Conservation (phyloP, 2,113 vertebrate genomes). For the Actinemys pallida region DNA sequence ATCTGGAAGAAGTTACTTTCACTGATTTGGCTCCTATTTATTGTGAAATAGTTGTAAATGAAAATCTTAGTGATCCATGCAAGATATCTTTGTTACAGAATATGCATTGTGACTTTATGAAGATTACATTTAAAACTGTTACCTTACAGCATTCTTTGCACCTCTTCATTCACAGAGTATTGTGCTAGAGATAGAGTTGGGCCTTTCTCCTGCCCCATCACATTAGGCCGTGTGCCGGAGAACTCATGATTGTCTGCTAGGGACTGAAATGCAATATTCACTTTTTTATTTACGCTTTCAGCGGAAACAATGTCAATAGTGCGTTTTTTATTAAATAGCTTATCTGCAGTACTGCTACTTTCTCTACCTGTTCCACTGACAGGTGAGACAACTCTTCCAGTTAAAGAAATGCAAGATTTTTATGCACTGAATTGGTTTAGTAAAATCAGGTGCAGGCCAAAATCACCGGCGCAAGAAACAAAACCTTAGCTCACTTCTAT, state of each 20-base stretch:
- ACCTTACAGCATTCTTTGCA: background rate
- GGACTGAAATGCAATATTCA: background rate
- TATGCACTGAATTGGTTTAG: too few species aligned
- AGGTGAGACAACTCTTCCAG: background rate
- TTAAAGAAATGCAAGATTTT: background rate
- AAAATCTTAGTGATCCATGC: conserved; percentile 22
- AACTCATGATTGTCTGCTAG: background rate
- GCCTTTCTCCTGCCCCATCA: background rate
- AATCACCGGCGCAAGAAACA: background rate
- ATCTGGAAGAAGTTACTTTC: conserved; percentile 54
- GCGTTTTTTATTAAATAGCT: background rate
- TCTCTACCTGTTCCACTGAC: background rate
- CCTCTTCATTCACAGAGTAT: background rate
- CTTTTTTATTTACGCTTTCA: background rate
- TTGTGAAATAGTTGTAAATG: conserved; percentile 60
- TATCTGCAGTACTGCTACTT: background rate
- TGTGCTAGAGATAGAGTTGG: background rate
- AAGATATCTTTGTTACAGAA: background rate
- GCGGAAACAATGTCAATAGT: background rate
- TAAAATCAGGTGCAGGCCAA: background rate
- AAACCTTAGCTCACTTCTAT: background rate
- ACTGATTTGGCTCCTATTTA: conserved; percentile 54
- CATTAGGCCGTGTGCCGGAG: background rate
- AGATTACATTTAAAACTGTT: background rate
- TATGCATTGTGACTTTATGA: background rate